phyloP scores from a whole-genome alignment of 2,888 invertebrate genomes.

The Drosophila parthenogenetica region DNA sequence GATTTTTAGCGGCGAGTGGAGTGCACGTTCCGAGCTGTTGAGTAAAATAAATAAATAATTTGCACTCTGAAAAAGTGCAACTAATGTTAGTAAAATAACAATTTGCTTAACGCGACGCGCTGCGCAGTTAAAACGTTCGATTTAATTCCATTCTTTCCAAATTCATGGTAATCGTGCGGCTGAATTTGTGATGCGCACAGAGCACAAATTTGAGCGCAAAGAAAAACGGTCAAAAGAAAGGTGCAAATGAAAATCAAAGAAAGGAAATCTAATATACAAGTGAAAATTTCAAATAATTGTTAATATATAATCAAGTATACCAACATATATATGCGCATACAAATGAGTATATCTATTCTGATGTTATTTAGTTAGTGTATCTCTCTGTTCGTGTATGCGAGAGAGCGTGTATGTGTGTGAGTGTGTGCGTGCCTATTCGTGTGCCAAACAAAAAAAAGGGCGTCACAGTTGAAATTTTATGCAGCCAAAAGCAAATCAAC shows the following conservation, averaged over 20 bases:
- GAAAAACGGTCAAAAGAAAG: slow-evolving; percentile 41
- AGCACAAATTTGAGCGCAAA: slow-evolving; percentile 52
- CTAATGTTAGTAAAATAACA: slow-evolving; percentile 13
- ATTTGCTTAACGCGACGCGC: slow-evolving; percentile 22
- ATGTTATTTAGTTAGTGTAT: slow-evolving; percentile 16
- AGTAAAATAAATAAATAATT: slow-evolving; percentile 45
- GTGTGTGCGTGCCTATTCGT: slow-evolving; percentile 40
- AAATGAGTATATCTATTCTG: slow-evolving; percentile 39
- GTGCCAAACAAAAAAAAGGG: slow-evolving; percentile 73
- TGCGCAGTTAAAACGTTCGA: slow-evolving; percentile 6
- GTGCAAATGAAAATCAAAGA: slow-evolving; percentile 48
- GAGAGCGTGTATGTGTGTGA: slow-evolving; percentile 18
- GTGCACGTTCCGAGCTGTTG: slow-evolving; percentile 5
- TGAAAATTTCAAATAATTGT: slow-evolving; percentile 55
- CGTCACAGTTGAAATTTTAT: slow-evolving; percentile 69
- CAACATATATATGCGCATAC: slow-evolving; percentile 8
- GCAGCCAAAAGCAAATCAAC: slow-evolving; percentile 56
- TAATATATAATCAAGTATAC: slow-evolving; percentile 45
- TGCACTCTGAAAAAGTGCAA: slow-evolving; percentile 30
- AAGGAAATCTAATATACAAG: slow-evolving; percentile 53
- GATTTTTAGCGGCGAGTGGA: slow-evolving; percentile 49
- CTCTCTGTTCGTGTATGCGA: slow-evolving; percentile 1
- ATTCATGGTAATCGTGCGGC: slow-evolving; percentile 35
- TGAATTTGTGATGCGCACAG: slow-evolving; percentile 57
- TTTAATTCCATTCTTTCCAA: slow-evolving; percentile 12